Evolutionary conservation across 2,113 vertebrate species (phyloP).

Genomic region (Platichthys stellatus): DNA sequence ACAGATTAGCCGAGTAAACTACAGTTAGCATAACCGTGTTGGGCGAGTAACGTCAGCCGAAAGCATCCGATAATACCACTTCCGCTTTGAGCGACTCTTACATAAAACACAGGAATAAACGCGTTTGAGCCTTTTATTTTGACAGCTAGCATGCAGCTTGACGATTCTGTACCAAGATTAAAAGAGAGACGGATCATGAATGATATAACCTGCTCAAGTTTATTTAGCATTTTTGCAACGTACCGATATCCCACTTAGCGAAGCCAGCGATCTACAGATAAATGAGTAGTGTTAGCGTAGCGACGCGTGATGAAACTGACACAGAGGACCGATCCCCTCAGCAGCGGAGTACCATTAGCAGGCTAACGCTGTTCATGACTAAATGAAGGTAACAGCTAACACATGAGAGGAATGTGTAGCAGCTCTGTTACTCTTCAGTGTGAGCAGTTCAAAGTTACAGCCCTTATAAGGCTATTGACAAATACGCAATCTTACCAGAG

Average conservation of each 20-base stretch:
- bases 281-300: not conserved
- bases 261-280: too few relatives aligned
- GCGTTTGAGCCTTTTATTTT: not conserved
- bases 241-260: not conserved
- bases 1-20: conserved; percentile 48
- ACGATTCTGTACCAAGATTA: not conserved
- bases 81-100: conserved; percentile 30
- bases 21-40: not conserved
- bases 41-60: not conserved
- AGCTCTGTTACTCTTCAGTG: not conserved
- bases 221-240: not conserved
- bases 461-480: not conserved
- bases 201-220: conserved; percentile 9
- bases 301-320: not conserved
- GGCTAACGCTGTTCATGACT: conserved; percentile 12
- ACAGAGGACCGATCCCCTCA: not conserved
- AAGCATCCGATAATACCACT: not conserved
- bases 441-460: conserved; percentile 1
- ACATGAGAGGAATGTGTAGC: not conserved
- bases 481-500: conserved; percentile 54
- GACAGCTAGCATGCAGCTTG: conserved; percentile 4
- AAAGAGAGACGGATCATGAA: not conserved
- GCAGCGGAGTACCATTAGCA: conserved; percentile 7
- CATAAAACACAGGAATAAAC: conserved; percentile 12
- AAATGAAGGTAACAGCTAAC: conserved; percentile 9